Conservation (phyloP, 2,888 invertebrate species). For the Sarcophaga rosellei region DNA sequence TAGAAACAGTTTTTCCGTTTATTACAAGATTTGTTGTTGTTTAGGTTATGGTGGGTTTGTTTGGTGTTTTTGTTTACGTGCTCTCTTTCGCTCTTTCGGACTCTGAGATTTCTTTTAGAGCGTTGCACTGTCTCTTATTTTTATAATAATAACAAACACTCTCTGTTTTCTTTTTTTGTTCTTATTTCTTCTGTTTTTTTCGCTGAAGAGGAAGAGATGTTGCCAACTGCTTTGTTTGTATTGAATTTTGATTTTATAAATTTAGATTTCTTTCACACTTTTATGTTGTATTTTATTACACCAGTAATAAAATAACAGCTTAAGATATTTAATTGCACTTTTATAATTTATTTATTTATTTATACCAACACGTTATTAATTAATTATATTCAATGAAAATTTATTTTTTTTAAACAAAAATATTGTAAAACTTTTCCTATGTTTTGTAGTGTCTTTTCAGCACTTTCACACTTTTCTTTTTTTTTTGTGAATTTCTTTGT, state of each 20-base stretch:
- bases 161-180: slow-evolving; percentile 7
- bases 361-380: too few relatives aligned
- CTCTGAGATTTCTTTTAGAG: background rate
- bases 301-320: background rate
- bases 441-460: background rate
- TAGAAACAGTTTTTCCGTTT: background rate
- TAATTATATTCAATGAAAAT: too few relatives aligned
- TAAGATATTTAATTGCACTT: slow-evolving; percentile 24
- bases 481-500: background rate
- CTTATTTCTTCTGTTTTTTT: background rate
- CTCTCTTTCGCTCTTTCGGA: background rate
- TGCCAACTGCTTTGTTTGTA: slow-evolving; percentile 43
- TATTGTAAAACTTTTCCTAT: too few relatives aligned
- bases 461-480: slow-evolving; percentile 14
- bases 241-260: slow-evolving; percentile 14
- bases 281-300: slow-evolving; percentile 15
- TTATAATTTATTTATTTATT: background rate
- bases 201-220: slow-evolving; percentile 30
- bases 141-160: background rate
- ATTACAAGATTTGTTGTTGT: background rate
- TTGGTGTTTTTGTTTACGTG: background rate
- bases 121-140: too few relatives aligned
- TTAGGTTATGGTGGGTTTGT: background rate
- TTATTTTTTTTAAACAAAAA: background rate
- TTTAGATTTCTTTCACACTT: slow-evolving; percentile 26